phyloP scores from a whole-genome alignment of 35 echinoderm and acorn worm genomes.

The Chiridota heheva region DNA sequence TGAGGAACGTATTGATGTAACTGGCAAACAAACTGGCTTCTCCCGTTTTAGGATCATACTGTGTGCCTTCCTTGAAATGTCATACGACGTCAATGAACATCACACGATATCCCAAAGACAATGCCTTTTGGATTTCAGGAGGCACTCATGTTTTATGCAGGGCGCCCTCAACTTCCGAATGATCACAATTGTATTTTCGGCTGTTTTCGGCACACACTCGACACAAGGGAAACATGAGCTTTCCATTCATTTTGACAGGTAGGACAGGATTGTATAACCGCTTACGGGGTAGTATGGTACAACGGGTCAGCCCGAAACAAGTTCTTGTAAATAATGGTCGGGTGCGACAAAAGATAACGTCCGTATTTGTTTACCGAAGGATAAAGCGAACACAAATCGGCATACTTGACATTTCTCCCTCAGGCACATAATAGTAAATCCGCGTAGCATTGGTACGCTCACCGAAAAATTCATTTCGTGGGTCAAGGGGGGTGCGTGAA shows the following conservation, averaged over 20 bases:
- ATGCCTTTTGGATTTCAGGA: too few relatives aligned
- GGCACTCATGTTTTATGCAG: too few relatives aligned
- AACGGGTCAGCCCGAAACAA: neutral
- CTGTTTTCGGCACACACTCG: neutral
- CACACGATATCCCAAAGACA: too few relatives aligned
- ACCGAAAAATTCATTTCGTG: constrained; percentile 58
- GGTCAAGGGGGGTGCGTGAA: constrained; percentile 34
- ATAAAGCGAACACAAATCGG: constrained; percentile 62
- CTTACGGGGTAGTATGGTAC: neutral
- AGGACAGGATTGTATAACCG: constrained; percentile 3
- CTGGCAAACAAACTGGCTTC: too few relatives aligned
- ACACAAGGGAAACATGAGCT: constrained; percentile 14
- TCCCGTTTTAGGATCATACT: too few relatives aligned
- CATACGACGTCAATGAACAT: too few relatives aligned
- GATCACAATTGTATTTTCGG: too few relatives aligned
- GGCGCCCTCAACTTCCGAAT: too few relatives aligned
- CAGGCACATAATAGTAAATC: constrained; percentile 41
- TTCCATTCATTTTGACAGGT: constrained; percentile 1
- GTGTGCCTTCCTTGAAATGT: too few relatives aligned
- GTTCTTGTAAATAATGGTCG: neutral
- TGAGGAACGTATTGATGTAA: too few relatives aligned
- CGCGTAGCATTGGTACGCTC: constrained; percentile 52
- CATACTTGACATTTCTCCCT: constrained; percentile 54
- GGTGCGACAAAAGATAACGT: constrained; percentile 5
- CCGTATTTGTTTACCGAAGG: constrained; percentile 40